These are phyloP conservation scores for Danio tinwini DNA, from an alignment of 2,797 vertebrate species.

Conservation along the genomic window DNA sequence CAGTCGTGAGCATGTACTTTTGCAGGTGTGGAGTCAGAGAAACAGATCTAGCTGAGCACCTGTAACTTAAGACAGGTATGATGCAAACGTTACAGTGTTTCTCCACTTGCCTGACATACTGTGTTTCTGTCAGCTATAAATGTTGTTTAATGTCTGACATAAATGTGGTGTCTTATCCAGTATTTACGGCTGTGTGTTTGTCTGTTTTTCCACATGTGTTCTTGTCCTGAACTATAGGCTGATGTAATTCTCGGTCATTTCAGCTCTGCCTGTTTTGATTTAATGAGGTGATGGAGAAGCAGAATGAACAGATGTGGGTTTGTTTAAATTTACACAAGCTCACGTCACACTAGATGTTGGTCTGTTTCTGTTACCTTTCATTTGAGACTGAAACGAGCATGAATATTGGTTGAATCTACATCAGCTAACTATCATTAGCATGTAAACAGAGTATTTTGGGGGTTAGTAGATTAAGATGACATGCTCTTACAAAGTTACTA, in stretches of 20 bases:
- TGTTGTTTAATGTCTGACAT: not conserved
- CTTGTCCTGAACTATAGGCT: not conserved
- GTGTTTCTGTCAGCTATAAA: constrained; percentile 15
- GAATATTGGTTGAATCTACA: not conserved
- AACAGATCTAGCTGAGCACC: constrained; percentile 12
- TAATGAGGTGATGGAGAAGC: too few species aligned
- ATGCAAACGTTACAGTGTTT: not conserved
- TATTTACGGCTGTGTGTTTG: constrained; percentile 4
- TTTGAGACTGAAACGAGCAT: not conserved
- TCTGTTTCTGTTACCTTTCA: not conserved
- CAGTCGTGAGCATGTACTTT: constrained; percentile 33
- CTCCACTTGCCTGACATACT: constrained; percentile 12
- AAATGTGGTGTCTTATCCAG: not conserved
- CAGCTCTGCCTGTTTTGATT: too few species aligned
- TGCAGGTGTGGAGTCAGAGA: constrained; percentile 22
- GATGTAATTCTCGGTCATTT: not conserved
- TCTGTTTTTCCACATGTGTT: not conserved
- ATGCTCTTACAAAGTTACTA: too few species aligned
- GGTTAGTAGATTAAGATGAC: too few species aligned
- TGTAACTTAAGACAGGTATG: constrained; percentile 1
- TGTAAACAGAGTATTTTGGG: too few species aligned
- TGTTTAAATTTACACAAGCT: constrained; percentile 2
- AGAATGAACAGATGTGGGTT: not conserved
- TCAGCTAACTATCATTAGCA: too few species aligned
- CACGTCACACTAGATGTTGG: not conserved